phyloP scores from a whole-genome alignment of 2,888 invertebrate genomes.

The Drosophila nigricruria region DNA sequence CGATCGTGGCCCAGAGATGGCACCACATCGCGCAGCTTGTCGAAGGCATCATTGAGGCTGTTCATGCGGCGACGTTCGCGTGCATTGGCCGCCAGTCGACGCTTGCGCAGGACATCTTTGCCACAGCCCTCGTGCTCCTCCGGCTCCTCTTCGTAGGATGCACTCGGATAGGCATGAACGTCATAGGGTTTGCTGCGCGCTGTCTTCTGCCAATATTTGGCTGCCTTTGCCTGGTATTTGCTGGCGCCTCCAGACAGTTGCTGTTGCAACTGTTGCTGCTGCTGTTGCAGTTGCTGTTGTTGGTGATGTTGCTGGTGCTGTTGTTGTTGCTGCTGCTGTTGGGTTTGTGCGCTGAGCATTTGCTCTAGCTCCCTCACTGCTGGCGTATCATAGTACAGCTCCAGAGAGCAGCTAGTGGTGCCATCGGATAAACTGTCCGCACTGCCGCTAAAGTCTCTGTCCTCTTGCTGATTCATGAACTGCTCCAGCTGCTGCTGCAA shows the following conservation, averaged over 20 bases:
- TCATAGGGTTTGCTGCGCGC: constrained; percentile 59
- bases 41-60: constrained; percentile 91
- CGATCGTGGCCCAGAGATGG: constrained; percentile 90
- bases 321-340: constrained; percentile 25
- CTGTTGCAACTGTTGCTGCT: constrained; percentile 15
- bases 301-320: constrained; percentile 27
- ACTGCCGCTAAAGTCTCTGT: constrained; percentile 55
- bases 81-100: constrained; percentile 90
- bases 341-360: constrained; percentile 54
- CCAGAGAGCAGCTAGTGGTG: constrained; percentile 53
- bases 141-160: not conserved
- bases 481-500: constrained; percentile 62
- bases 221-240: constrained; percentile 44
- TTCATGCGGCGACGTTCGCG: constrained; percentile 91
- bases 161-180: constrained; percentile 7
- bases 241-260: constrained; percentile 1
- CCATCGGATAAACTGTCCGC: constrained; percentile 69
- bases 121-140: constrained; percentile 30
- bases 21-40: constrained; percentile 89
- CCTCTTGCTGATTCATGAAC: constrained; percentile 52
- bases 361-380: constrained; percentile 68
- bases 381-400: constrained; percentile 55
- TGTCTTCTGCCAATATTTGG: constrained; percentile 43
- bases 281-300: constrained; percentile 4
- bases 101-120: constrained; percentile 83